Base-by-base conservation (phyloP, 2,888 invertebrate species). In the Heliothis peltigera region DNA sequence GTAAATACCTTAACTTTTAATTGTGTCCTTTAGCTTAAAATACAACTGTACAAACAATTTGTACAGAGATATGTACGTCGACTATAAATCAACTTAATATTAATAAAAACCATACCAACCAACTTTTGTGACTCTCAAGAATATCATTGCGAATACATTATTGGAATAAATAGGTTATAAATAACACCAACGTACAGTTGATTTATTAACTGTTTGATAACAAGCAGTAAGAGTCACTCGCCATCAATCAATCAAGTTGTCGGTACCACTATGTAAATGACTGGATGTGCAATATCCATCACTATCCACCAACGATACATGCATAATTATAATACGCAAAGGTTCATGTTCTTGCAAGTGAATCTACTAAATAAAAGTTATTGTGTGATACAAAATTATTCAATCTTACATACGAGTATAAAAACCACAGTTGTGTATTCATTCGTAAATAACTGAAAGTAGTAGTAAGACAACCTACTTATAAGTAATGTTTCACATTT, bases 201-300 rank as follows among this genome's bases (percentile, higher is more conserved):
- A 86, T 87, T 85, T 85, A 87, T 86, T 82, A 79, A 77, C 81
- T 76, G 71, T 81, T 79, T 78, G 85, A 86, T 86, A 86, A 83
- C 81, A 82, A 75, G 76, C 82, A 78, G 79, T 77, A 71, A 74
- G 84, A 87, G 84, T 84, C 83, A 81, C 79, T 84, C 78, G 63
- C 81, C 78, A 86, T 87, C 82, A 80, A 87, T 86, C 87, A 87
- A 84, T 86, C 85, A 84, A 81, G 79, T 73, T 81, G 86, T 86
- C 83, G 77, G 76, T 84, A 70, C 77, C 81, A 78, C 78, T 82
- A 86, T 86, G 86, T 85, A 84, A 82, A 84, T 84, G 81, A 75
- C 75, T 74, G 54, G 51, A 80, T 80, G 80, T 83, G 80, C 83
- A 84, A 84, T 82, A 83, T 79, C 79, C 81, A 77, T 68, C 65